Evolutionary conservation across 1,140 invertebrate species (phyloP).

Genomic region (Eurosta solidaginis): DNA sequence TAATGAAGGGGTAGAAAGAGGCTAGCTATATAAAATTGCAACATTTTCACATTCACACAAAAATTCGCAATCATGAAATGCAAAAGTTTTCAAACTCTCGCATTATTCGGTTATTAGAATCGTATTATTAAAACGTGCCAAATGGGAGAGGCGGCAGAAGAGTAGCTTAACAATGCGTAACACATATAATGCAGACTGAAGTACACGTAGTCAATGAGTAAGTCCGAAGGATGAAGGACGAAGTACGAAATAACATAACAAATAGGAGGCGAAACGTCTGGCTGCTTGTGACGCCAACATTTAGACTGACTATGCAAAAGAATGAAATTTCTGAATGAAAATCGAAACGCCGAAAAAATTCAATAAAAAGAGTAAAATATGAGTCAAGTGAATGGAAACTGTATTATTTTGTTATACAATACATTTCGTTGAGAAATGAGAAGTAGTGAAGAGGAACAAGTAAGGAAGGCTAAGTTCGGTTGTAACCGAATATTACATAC

Average conservation of each 20-base stretch:
- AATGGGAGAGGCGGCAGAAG: too few relatives aligned
- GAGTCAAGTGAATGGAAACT: not conserved
- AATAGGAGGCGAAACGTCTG: constrained; percentile 10
- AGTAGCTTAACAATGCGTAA: too few relatives aligned
- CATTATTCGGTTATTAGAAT: too few relatives aligned
- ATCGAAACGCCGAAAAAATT: not conserved
- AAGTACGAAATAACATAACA: not conserved
- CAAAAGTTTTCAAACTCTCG: constrained; percentile 7
- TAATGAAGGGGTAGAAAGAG: not conserved
- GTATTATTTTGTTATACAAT: not conserved
- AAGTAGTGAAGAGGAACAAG: not conserved
- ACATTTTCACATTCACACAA: not conserved
- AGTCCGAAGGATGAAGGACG: not conserved
- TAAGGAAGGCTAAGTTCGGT: too few relatives aligned
- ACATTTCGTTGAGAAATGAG: not conserved
- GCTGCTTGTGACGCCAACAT: not conserved
- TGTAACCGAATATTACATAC: too few relatives aligned
- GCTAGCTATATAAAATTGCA: not conserved
- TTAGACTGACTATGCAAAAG: not conserved
- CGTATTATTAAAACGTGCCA: too few relatives aligned
- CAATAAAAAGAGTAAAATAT: not conserved
- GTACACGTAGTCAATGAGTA: too few relatives aligned
- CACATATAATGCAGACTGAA: too few relatives aligned
- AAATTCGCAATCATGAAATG: constrained; percentile 13
- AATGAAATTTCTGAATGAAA: constrained; percentile 2